Evolutionary conservation across 2,113 vertebrate species (phyloP).

Genomic region (Symphodus melops): DNA sequence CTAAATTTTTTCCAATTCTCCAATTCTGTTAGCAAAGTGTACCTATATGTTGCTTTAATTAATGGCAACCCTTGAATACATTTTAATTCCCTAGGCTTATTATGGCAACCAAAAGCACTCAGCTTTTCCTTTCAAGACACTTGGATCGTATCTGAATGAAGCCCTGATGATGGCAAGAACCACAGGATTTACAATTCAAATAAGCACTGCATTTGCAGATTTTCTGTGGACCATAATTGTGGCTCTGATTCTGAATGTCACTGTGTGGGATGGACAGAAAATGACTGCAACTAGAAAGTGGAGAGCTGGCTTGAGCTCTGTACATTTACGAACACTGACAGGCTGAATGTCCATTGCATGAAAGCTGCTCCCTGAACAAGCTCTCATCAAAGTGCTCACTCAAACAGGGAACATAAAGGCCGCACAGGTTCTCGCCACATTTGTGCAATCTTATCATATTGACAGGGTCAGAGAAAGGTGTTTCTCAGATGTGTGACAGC

Average conservation of each 20-base stretch:
- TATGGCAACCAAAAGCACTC: not conserved
- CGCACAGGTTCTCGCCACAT: not conserved
- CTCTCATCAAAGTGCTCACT: not conserved
- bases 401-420: not conserved
- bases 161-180: not conserved
- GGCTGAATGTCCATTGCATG: slow-evolving; percentile 12
- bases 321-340: slow-evolving; percentile 1
- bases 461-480: slow-evolving; percentile 12
- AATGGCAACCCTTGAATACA: not conserved
- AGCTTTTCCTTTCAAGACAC: slow-evolving; percentile 18
- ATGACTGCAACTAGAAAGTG: not conserved
- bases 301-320: not conserved
- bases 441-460: not conserved
- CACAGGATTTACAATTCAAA: slow-evolving; percentile 18
- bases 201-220: slow-evolving; percentile 18
- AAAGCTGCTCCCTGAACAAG: not conserved
- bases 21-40: not conserved
- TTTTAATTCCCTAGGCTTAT: not conserved
- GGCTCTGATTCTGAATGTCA: slow-evolving; percentile 36
- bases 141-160: slow-evolving; percentile 20
- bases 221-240: slow-evolving; percentile 18
- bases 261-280: slow-evolving; percentile 33
- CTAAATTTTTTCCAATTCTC: not conserved
- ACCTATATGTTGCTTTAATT: not conserved
- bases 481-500: slow-evolving; percentile 13